Evolutionary conservation across 1,140 invertebrate genomes (phyloP).

Genomic region (Drepana arcuata): DNA sequence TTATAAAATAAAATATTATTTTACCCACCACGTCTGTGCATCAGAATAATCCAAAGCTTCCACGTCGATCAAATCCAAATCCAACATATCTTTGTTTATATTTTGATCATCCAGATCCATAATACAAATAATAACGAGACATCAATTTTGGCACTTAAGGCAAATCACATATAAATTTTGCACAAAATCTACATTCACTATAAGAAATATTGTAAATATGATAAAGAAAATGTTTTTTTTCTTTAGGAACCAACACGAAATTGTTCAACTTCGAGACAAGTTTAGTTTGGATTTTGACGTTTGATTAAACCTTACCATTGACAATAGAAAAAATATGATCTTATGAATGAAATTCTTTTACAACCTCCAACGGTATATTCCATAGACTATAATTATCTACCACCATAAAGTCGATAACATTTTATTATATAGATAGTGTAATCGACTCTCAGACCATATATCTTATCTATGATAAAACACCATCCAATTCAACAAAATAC

Average conservation of each 20-base stretch:
- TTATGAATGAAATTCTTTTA: too few species aligned
- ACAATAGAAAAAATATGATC: conserved; percentile 45
- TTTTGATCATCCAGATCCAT: conserved; percentile 67
- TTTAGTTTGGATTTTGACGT: conserved; percentile 66
- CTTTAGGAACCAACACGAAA: conserved; percentile 55
- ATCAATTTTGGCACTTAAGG: conserved; percentile 65
- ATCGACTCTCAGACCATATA: too few species aligned
- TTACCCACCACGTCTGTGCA: conserved; percentile 62
- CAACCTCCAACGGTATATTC: conserved; percentile 58
- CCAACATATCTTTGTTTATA: conserved; percentile 72
- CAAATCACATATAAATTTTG: conserved; percentile 55
- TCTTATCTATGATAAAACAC: too few species aligned
- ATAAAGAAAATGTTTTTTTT: conserved; percentile 50
- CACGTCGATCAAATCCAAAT: conserved; percentile 67
- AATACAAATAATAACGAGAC: conserved; percentile 47
- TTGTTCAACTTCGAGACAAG: conserved; percentile 49
- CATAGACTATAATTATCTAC: conserved; percentile 44
- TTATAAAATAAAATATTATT: too few species aligned
- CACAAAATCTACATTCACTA: conserved; percentile 51
- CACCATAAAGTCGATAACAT: too few species aligned
- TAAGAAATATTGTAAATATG: conserved; percentile 43
- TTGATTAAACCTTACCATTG: conserved; percentile 25
- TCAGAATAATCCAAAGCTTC: conserved; percentile 63
- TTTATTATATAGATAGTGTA: too few species aligned
- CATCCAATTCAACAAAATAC: too few species aligned